phyloP scores from a whole-genome alignment of 1,140 invertebrate species.

The Euborellia annulipes region DNA sequence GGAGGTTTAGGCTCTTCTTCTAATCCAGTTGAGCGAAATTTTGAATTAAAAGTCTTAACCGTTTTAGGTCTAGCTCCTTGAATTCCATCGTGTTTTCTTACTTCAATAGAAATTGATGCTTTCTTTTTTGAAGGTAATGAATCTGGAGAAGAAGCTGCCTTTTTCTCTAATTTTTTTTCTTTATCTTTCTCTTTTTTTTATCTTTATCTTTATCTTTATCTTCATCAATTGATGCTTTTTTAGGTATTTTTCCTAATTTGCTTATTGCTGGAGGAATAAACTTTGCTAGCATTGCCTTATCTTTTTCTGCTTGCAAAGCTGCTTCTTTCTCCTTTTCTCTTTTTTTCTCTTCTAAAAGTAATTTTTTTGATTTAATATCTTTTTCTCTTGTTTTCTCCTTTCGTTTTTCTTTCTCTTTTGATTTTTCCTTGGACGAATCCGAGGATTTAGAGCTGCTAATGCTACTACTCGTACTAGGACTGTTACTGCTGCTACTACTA shows the following conservation, averaged over 20 bases:
- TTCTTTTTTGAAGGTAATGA: conserved; percentile 38
- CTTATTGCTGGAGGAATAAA: conserved; percentile 40
- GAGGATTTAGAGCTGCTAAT: conserved; percentile 6
- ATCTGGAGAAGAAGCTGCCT: conserved; percentile 5
- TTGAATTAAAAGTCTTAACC: conserved; percentile 75
- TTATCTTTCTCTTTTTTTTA: conserved; percentile 3
- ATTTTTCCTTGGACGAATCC: conserved; percentile 22
- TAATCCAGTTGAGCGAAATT: conserved; percentile 69
- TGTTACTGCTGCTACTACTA: conserved; percentile 29
- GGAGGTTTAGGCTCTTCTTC: conserved; percentile 68
- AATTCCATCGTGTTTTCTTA: conserved; percentile 45
- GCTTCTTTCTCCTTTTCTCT: conserved; percentile 8
- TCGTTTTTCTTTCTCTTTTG: conserved; percentile 27
- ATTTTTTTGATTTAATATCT: conserved; percentile 28
- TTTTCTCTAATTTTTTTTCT: conserved; percentile 5
- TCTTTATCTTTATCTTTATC: conserved; percentile 13
- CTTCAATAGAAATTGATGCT: conserved; percentile 63
- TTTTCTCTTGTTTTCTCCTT: conserved; percentile 28
- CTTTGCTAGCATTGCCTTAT: conserved; percentile 48
- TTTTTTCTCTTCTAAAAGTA: conserved; percentile 12
- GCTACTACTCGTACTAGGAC: conserved; percentile 31
- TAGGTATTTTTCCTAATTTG: conserved; percentile 60
- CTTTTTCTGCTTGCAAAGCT: conserved; percentile 37
- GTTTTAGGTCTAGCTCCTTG: conserved; percentile 52
- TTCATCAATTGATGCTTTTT: conserved; percentile 32